Conservation (phyloP, 2,113 vertebrate genomes). For the Tylochromis polylepis region DNA sequence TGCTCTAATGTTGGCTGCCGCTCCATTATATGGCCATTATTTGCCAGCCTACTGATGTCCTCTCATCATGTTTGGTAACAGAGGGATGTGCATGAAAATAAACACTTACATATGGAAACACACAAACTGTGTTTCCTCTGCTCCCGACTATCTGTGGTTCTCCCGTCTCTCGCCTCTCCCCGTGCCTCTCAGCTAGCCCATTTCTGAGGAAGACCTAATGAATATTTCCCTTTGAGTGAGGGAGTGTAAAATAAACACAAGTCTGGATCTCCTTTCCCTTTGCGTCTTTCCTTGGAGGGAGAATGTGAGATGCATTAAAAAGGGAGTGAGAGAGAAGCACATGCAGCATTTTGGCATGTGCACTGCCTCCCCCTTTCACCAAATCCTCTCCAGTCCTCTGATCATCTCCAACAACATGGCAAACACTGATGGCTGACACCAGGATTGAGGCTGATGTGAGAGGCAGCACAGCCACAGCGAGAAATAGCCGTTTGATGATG, state of each 20-base stretch:
- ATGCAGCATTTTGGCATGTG: constrained; percentile 42
- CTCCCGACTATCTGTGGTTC: background rate
- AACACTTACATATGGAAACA: background rate
- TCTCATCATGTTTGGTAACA: constrained; percentile 35
- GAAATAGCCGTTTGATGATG: background rate
- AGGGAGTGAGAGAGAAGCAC: constrained; percentile 19
- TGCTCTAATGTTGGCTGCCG: constrained; percentile 35
- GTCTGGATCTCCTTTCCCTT: constrained; percentile 34
- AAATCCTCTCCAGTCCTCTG: constrained; percentile 38
- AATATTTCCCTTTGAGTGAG: constrained; percentile 74
- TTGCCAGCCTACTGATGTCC: constrained; percentile 31
- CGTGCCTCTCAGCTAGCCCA: background rate
- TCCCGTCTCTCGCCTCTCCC: background rate
- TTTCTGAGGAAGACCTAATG: constrained; percentile 56
- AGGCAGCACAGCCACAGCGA: background rate
- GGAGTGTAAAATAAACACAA: constrained; percentile 54
- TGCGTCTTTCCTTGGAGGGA: constrained; percentile 35
- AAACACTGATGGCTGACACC: background rate
- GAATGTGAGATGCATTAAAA: constrained; percentile 54
- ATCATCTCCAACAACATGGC: constrained; percentile 32
- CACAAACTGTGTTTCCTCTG: background rate
- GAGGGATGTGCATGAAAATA: constrained; percentile 23
- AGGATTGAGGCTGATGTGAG: background rate
- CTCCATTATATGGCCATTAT: constrained; percentile 33
- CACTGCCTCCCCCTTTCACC: constrained; percentile 20